Evolutionary conservation across 2,113 vertebrate species (phyloP), one percentile per base, ranked within the genome.

Genomic region (Cochlearius cochlearius): DNA sequence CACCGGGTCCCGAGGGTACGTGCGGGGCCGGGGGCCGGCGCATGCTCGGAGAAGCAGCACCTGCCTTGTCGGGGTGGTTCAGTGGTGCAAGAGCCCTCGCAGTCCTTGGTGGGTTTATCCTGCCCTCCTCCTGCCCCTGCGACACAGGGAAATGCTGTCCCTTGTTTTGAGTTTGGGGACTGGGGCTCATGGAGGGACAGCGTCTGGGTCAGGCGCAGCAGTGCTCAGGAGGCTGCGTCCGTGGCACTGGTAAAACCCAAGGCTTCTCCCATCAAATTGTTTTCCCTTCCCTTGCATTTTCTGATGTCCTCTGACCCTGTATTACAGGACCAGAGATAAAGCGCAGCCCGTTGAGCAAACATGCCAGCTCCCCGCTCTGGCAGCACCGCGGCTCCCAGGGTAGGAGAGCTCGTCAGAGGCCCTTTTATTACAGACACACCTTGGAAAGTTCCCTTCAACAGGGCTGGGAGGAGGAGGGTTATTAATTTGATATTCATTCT

Each of bases 361-460:
- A 12, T 38, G 83, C 71, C 74, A 80, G 71, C 60, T 89, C 30
- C 78, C 19, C 0, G 18, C 72, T 38, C 29, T 12, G 5, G 52
- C 6, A 0, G 20, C 52, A 11, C 29, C 4, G 1, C 10, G 5
- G 26, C 41, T 95, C 63, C 78, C 27, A 8, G 85, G 43, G 63
- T 19, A 86, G 53, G 72, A 78, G 76, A 30, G 80, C 64, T 96
- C 52, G 32, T 82, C 59, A 88, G 72, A 69, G 32, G 67, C 69
- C 73, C 62, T 82, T 69, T 86, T 38, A 80, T 80, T 84, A 29
- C 64, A 79, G 96, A 78, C 90, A 92, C 96, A 90, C 96, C 95
- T 96, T 88, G 91, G 84, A 96, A 94, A 96, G 85, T 96, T 94
- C 45, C 63, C 36, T 72, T 62, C 62, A 41, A 14, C 47, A 16